phyloP scores from a whole-genome alignment of 2,797 vertebrate genomes.

The Chloroceryle inda region DNA sequence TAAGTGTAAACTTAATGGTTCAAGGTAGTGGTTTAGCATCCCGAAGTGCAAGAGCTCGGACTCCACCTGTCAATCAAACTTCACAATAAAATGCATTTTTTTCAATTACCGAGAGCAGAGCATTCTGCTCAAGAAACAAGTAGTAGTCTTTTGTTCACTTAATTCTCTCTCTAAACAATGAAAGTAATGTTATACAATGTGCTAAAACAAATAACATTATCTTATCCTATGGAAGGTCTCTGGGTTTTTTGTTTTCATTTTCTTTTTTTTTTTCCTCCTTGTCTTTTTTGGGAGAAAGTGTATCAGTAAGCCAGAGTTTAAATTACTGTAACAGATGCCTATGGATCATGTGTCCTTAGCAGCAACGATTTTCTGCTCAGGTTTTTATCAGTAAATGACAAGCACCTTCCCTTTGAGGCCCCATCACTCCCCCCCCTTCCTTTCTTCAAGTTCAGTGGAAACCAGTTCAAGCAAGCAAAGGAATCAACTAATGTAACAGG shows the following conservation, averaged over 20 bases:
- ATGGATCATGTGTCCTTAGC: conserved; percentile 64
- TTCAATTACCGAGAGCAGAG: not conserved
- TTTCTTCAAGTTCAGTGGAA: conserved; percentile 65
- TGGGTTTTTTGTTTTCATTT: not conserved
- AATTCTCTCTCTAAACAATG: conserved; percentile 2
- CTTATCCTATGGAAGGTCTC: not conserved
- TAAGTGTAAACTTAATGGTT: conserved; percentile 3
- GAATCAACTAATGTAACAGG: conserved; percentile 68
- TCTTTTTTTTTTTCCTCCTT: not conserved
- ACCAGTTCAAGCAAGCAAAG: conserved; percentile 66
- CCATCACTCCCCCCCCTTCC: conserved; percentile 23
- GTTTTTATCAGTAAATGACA: conserved; percentile 77
- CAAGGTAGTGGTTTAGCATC: not conserved
- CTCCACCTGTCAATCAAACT: not conserved
- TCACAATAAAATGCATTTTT: not conserved
- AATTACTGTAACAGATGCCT: conserved; percentile 62
- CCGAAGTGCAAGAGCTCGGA: not conserved
- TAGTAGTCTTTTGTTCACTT: not conserved
- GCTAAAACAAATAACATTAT: conserved; percentile 14
- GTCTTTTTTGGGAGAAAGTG: conserved; percentile 11
- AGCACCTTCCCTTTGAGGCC: conserved; percentile 68
- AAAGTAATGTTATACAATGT: not conserved
- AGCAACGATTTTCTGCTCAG: conserved; percentile 72
- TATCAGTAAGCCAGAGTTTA: conserved; percentile 32
- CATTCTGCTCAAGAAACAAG: not conserved